Conservation (phyloP, 2,797 vertebrate genomes). For the Pachyuromys duprasi region DNA sequence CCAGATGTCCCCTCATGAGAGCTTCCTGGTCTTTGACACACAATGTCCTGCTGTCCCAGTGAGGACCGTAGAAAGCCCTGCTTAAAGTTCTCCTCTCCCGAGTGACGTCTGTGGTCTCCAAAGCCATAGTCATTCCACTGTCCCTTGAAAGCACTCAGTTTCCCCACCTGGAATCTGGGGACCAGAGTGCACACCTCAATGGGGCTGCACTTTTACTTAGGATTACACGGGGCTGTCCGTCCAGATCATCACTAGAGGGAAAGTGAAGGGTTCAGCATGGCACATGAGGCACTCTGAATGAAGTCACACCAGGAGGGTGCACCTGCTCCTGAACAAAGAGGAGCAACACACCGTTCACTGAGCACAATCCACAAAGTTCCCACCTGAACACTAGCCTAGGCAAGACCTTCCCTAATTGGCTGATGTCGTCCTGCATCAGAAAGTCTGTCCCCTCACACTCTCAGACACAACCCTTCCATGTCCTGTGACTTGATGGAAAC, state of each 20-base stretch:
- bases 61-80: background rate
- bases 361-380: background rate
- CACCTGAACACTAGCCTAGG: too few species aligned
- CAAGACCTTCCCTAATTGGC: background rate
- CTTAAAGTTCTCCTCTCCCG: background rate
- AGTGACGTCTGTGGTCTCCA: background rate
- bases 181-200: background rate
- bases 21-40: background rate
- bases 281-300: fast-evolving
- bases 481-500: background rate
- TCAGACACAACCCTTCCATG: background rate
- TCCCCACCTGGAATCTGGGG: background rate
- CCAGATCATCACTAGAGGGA: background rate
- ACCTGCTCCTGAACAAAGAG: background rate
- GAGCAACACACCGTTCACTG: background rate
- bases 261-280: background rate
- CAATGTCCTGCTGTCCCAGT: background rate
- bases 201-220: background rate
- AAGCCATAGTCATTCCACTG: background rate
- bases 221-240: background rate
- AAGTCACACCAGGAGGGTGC: background rate
- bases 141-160: background rate
- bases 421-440: background rate
- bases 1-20: background rate
- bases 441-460: background rate